Conservation (phyloP, 2,888 invertebrate genomes). For the Meta bourneti region DNA sequence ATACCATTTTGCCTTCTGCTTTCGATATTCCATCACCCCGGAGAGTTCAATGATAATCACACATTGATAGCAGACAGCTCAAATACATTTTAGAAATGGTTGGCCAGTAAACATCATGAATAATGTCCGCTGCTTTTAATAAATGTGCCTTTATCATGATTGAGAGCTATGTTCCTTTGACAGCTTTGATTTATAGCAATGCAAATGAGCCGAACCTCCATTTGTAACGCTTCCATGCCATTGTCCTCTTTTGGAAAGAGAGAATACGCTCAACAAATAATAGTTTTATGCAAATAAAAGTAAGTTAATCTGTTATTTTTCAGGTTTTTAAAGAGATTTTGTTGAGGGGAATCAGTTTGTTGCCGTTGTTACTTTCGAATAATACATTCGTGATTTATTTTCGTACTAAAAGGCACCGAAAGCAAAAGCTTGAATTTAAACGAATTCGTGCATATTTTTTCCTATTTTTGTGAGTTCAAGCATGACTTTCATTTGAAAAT, state of each 20-base stretch:
- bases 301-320: neutral
- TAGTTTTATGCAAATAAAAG: neutral
- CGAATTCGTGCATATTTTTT: too few species aligned
- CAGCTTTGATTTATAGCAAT: neutral
- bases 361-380: neutral
- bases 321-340: neutral
- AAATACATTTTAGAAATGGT: neutral
- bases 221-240: neutral
- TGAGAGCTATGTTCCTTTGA: neutral
- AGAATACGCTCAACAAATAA: neutral
- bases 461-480: too few species aligned
- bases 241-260: neutral
- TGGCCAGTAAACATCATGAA: neutral
- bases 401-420: too few species aligned
- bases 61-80: neutral
- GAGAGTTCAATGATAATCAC: neutral
- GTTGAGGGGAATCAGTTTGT: neutral
- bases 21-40: neutral
- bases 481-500: too few species aligned
- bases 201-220: neutral
- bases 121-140: neutral
- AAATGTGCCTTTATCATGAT: neutral
- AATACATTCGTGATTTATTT: too few species aligned
- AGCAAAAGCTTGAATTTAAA: too few species aligned
- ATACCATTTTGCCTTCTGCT: neutral